Conservation (phyloP, 1,140 invertebrate species). For the Halotydeus destructor region DNA sequence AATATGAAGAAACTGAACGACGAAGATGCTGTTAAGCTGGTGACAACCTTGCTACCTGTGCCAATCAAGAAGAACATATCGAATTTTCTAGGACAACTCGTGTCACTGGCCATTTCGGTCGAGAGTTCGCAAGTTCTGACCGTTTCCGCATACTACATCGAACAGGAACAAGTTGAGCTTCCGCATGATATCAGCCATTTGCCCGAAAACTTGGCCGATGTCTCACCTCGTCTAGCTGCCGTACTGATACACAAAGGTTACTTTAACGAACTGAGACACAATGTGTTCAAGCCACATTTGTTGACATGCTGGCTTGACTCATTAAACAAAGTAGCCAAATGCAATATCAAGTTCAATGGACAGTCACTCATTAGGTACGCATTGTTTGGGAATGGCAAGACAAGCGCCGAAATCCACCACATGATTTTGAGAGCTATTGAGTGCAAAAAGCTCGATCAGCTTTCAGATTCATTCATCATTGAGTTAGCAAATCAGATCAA, state of each 20-base stretch:
- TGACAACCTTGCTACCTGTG: not conserved
- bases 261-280: not conserved
- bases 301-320: not conserved
- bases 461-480: conserved; percentile 2
- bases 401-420: not conserved
- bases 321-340: not conserved
- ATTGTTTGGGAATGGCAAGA: not conserved
- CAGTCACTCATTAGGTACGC: conserved; percentile 2
- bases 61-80: not conserved
- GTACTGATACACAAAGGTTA: conserved; percentile 1
- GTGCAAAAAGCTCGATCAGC: not conserved
- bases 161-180: conserved; percentile 3
- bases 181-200: conserved; percentile 2
- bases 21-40: not conserved
- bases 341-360: conserved; percentile 1
- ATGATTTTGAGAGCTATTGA: not conserved
- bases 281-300: not conserved
- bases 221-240: not conserved
- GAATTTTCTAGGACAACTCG: conserved; percentile 1
- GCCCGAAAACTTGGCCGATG: not conserved
- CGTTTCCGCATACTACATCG: not conserved
- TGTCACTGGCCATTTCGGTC: conserved; percentile 3
- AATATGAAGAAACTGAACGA: not conserved
- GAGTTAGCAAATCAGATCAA: conserved; percentile 2
- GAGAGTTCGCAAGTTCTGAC: conserved; percentile 3